These are phyloP conservation scores for Scaptomyza polygonia DNA, from an alignment of 2,888 invertebrate species.

Conservation along the genomic window DNA sequence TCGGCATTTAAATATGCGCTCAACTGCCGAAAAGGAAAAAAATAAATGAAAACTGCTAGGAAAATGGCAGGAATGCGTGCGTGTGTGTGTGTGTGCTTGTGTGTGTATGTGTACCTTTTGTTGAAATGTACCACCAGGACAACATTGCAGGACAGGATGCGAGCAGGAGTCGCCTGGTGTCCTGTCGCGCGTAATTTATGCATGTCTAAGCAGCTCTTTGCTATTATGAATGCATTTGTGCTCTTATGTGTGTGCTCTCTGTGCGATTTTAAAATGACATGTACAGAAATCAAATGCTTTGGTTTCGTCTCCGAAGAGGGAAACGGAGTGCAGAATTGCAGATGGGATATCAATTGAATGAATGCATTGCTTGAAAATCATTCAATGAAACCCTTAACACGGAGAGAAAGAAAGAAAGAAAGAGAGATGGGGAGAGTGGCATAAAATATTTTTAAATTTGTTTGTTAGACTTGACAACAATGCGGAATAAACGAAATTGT, in stretches of 20 bases:
- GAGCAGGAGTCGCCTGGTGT: slow-evolving; percentile 22
- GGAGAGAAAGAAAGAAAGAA: not conserved
- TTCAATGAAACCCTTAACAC: slow-evolving; percentile 15
- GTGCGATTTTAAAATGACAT: slow-evolving; percentile 41
- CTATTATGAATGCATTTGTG: slow-evolving; percentile 15
- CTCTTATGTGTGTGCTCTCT: slow-evolving; percentile 8
- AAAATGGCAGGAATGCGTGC: slow-evolving; percentile 34
- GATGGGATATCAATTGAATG: slow-evolving; percentile 22
- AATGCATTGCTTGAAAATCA: slow-evolving; percentile 31
- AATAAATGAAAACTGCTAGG: slow-evolving; percentile 45
- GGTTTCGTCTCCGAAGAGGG: slow-evolving; percentile 16
- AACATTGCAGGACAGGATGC: slow-evolving; percentile 22
- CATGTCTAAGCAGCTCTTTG: slow-evolving; percentile 66
- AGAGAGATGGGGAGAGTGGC: not conserved
- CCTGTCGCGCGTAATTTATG: slow-evolving; percentile 67
- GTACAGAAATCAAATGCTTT: slow-evolving; percentile 43
- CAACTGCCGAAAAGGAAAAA: slow-evolving; percentile 42
- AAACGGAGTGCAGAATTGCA: slow-evolving; percentile 14
- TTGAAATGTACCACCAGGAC: slow-evolving; percentile 37
- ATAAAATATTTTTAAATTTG: slow-evolving; percentile 1
- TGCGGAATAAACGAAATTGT: too few species aligned
- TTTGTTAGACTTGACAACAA: not conserved
- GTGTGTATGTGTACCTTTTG: not conserved
- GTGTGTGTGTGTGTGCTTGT: not conserved
- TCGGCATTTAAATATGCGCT: slow-evolving; percentile 60